These are phyloP conservation scores for Pteromalus puparum DNA, from an alignment of 1,140 invertebrate genomes.

Conservation along the genomic window DNA sequence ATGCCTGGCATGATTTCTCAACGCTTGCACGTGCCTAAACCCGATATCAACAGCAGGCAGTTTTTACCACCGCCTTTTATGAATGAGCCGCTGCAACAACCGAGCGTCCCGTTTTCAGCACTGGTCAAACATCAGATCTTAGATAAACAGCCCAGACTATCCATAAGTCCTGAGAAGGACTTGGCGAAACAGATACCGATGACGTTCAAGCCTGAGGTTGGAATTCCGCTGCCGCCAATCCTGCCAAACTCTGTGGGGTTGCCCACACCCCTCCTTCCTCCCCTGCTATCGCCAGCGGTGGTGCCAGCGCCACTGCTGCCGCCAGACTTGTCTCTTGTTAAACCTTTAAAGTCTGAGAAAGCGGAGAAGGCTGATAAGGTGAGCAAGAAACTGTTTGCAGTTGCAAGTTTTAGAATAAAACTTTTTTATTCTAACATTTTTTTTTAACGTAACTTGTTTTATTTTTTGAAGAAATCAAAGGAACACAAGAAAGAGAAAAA, in stretches of 20 bases:
- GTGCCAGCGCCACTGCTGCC: conserved; percentile 49
- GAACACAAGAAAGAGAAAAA: conserved; percentile 84
- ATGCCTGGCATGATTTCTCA: conserved; percentile 66
- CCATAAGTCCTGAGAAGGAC: conserved; percentile 18
- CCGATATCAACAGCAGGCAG: background rate
- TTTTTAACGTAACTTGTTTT: conserved; percentile 42
- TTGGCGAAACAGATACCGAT: background rate
- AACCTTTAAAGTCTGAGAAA: conserved; percentile 62
- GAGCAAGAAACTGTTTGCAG: background rate
- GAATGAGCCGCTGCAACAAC: background rate
- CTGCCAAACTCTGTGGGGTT: background rate
- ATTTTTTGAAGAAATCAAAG: conserved; percentile 77
- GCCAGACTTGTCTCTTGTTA: background rate
- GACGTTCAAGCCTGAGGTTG: background rate
- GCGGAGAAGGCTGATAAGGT: conserved; percentile 59
- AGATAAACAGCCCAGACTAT: background rate
- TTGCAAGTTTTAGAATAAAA: background rate
- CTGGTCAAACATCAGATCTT: background rate
- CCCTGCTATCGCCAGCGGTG: conserved; percentile 45
- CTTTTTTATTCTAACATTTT: background rate
- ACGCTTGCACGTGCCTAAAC: conserved; percentile 51
- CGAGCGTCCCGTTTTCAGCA: background rate
- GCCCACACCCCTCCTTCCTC: conserved; percentile 51
- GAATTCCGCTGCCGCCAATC: background rate
- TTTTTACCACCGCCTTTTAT: conserved; percentile 23